Evolutionary conservation across 2,797 vertebrate species (phyloP).

Genomic region (Pangasius djambal): DNA sequence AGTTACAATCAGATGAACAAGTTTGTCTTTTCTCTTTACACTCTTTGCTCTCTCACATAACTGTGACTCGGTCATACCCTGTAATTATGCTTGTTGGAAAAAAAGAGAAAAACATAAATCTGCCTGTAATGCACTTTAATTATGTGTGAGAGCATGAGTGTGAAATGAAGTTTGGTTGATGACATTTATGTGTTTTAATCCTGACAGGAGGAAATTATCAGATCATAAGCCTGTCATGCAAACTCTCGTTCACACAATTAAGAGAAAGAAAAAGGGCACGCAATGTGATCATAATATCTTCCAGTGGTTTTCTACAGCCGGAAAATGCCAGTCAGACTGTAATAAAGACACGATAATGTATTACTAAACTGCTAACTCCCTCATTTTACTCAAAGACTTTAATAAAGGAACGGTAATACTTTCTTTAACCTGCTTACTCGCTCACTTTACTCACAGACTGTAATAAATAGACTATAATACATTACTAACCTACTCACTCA

Average conservation of each 20-base stretch:
- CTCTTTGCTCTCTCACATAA: constrained; percentile 54
- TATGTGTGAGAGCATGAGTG: constrained; percentile 60
- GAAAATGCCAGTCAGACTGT: background rate
- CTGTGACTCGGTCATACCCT: constrained; percentile 70
- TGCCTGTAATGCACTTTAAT: constrained; percentile 72
- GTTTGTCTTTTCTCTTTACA: constrained; percentile 69
- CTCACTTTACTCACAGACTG: background rate
- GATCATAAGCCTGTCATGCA: constrained; percentile 43
- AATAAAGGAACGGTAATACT: background rate
- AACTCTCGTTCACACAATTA: constrained; percentile 15
- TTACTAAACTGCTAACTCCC: background rate
- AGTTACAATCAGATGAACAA: constrained; percentile 73
- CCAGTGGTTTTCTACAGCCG: background rate
- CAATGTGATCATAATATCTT: background rate
- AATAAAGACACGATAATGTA: background rate
- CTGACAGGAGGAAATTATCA: constrained; percentile 45
- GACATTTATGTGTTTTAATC: constrained; percentile 47
- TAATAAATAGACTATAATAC: background rate
- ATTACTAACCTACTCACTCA: background rate
- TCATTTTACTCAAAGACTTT: background rate
- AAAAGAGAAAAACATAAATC: constrained; percentile 58
- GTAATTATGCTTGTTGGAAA: constrained; percentile 70
- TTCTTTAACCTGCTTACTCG: background rate
- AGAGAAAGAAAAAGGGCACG: background rate
- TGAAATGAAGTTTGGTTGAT: constrained; percentile 53